Conservation (phyloP, 2,113 vertebrate genomes). For the Festucalex cinctus region DNA sequence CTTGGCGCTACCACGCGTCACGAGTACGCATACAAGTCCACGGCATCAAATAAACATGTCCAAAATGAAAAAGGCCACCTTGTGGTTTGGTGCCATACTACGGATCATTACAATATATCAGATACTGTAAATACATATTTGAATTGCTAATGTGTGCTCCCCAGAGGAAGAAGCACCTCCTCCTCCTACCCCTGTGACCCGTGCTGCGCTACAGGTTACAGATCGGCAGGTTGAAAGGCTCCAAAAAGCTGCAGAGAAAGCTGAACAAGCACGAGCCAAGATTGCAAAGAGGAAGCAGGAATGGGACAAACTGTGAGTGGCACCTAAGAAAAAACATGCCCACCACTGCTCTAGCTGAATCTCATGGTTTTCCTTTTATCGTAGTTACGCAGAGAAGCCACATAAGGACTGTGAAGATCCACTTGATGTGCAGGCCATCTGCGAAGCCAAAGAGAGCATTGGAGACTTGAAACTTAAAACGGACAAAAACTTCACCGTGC, state of each 20-base stretch:
- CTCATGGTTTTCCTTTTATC: not conserved
- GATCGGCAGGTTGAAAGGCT: slow-evolving; percentile 77
- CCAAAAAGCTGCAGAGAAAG: slow-evolving; percentile 77
- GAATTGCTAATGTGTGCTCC: not conserved
- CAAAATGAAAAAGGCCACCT: no score
- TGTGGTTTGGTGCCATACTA: no score
- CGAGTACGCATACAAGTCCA: no score
- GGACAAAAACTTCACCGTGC: slow-evolving; percentile 76
- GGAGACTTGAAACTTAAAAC: slow-evolving; percentile 86
- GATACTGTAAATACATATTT: not conserved
- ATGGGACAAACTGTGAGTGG: slow-evolving; percentile 87
- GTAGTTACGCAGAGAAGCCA: slow-evolving; percentile 83
- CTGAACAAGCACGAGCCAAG: slow-evolving; percentile 74
- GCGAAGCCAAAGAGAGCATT: slow-evolving; percentile 74
- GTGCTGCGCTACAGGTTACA: slow-evolving; percentile 42
- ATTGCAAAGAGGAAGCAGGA: slow-evolving; percentile 81
- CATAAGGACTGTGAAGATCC: slow-evolving; percentile 77
- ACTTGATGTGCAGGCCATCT: slow-evolving; percentile 75
- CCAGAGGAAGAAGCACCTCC: slow-evolving; percentile 35
- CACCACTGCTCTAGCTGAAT: not conserved
- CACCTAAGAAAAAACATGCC: not conserved
- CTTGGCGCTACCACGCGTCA: no score
- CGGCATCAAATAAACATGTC: no score
- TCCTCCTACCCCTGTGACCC: slow-evolving; percentile 10
- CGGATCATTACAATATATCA: no score